Conservation (phyloP, 37 sponge, comb jelly and placozoan genomes). For the Cliona cf. orientalis region DNA sequence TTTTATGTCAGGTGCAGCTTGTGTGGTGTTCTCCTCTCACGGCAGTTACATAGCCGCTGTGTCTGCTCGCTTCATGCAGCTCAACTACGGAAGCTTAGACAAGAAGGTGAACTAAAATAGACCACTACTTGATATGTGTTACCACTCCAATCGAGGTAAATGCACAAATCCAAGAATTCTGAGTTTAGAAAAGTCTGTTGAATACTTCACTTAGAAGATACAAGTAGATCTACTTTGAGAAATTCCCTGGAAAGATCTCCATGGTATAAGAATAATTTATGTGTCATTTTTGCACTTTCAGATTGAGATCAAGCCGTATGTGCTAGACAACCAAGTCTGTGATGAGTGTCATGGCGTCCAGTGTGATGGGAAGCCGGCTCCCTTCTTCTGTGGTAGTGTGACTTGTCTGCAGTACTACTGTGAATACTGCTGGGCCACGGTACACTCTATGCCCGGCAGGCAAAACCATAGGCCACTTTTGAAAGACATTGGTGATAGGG, state of each 20-base stretch:
- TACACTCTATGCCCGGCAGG: slow-evolving; percentile 85
- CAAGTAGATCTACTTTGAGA: too few relatives aligned
- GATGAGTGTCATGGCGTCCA: slow-evolving; percentile 95
- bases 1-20: slow-evolving; percentile 83
- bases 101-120: too few relatives aligned
- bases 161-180: too few relatives aligned
- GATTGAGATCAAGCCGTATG: slow-evolving; percentile 97
- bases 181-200: too few relatives aligned
- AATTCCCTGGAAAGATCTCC: too few relatives aligned
- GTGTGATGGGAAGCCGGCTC: slow-evolving; percentile 89
- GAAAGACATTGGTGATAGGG: slow-evolving; percentile 68
- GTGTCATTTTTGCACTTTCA: slow-evolving; percentile 15
- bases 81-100: slow-evolving; percentile 83
- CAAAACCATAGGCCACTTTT: slow-evolving; percentile 92
- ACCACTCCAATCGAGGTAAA: too few relatives aligned
- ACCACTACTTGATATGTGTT: too few relatives aligned
- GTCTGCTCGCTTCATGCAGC: slow-evolving; percentile 91
- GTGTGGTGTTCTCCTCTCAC: slow-evolving; percentile 87
- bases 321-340: slow-evolving; percentile 95
- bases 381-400: slow-evolving; percentile 95
- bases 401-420: slow-evolving; percentile 96
- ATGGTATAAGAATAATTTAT: too few relatives aligned
- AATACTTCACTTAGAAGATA: too few relatives aligned
- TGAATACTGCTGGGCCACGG: slow-evolving; percentile 96
- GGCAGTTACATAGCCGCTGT: slow-evolving; percentile 93